Base-by-base conservation (phyloP, 2,888 invertebrate species). In the Germaria angustata region DNA sequence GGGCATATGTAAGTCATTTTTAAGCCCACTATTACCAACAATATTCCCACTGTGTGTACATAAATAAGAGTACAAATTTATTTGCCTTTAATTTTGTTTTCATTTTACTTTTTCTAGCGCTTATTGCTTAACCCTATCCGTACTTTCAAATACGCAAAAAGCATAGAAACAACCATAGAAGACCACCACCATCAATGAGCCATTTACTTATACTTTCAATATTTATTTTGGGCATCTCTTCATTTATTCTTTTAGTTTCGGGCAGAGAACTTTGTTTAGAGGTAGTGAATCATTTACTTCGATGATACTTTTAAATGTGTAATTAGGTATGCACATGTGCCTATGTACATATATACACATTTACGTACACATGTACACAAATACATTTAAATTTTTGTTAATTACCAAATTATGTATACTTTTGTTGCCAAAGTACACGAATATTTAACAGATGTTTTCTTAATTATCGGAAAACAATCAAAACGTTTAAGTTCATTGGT, bases 111-210 rank as follows among this genome's bases (percentile, higher is more conserved):
- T 68, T 51, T 76, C 39, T 49, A 66, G 65, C 49, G 24, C 79
- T 72, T 59, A 59, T 72, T 66, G 72, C 79, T 79, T 49, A 72
- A 79, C 65, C 49, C 39, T 39, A 44, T 36, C n/a, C 57, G 41
- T 51, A 72, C 53, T n/a, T n/a, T 44, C 49, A 66, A 72, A 32
- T 65, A 63, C 32, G 49, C 55, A 63, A 36, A 63, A 66, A 53
- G 28, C 11, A 32, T 9, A n/a, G 13, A 22, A 55, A 44, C 15
- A 53, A 41, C 22, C 44, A 39, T 39, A 46, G 51, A 11, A 73
- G 59, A 66, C 59, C 72, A 78, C 59, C 72, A 78, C 51, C 72
- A 59, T 44, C 44, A 66, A 53, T 41, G 17, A 72, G 22, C 3
- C 36, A 69, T 46, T 17, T 69, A 28, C 32, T 36, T 34, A 17